Percentiles rank a stretch among this genome's conserved stretches.
Evolutionary conservation across 53 echinoderm and acorn worm species (phyloP).

Genomic region (Glandiceps talaboti): DNA sequence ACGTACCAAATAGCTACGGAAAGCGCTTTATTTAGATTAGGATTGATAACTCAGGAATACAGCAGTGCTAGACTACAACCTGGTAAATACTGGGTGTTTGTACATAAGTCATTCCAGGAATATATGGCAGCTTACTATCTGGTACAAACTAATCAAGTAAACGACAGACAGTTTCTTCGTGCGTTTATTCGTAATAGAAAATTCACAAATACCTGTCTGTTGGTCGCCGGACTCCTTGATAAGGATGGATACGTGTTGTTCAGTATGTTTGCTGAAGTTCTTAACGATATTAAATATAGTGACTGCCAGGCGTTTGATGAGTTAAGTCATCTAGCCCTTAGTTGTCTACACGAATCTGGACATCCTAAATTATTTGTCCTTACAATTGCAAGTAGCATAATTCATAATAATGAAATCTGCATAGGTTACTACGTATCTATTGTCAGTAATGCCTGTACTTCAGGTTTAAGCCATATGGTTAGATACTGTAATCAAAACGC

Average conservation of each 20-base stretch:
- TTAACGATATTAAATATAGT: neutral
- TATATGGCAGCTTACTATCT: neutral
- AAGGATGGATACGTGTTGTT: neutral
- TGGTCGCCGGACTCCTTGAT: neutral
- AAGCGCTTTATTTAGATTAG: neutral
- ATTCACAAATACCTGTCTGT: neutral
- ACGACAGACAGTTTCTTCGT: neutral
- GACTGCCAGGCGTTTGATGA: too few species aligned
- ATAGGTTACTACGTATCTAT: too few species aligned
- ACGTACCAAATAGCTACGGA: neutral
- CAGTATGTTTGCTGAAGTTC: neutral
- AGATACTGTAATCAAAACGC: neutral
- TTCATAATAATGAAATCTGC: too few species aligned
- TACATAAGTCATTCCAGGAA: neutral
- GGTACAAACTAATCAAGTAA: neutral
- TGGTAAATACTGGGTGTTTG: neutral
- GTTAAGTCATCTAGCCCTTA: neutral
- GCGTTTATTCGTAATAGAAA: neutral
- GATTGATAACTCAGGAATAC: neutral
- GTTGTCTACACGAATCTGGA: neutral
- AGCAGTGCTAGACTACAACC: neutral
- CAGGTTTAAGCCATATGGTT: neutral
- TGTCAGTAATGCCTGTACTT: neutral
- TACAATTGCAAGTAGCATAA: too few species aligned
- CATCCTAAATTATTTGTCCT: neutral